Base-by-base conservation (phyloP, 53 echinoderm and acorn worm species). In the Echinarachnius parma region DNA sequence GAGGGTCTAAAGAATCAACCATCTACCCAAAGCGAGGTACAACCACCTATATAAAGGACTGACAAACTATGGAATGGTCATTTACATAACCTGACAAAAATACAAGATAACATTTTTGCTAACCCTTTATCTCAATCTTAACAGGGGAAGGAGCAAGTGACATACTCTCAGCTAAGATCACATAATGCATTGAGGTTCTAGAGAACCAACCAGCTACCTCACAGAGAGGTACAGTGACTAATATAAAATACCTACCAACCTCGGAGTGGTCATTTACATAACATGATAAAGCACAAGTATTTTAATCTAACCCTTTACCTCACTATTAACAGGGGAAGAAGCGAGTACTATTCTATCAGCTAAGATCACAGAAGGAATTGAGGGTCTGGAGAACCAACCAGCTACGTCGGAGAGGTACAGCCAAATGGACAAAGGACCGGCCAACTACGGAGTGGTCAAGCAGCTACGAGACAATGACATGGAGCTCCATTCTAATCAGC, bases 391-490 rank as follows among this genome's bases (percentile, higher is more conserved):
- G 31, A 66, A 86, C 18, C 93, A 89, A 31, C 72, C 65, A 1
- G 60, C 63, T 31, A 62, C 83, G 13, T 67, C 86, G 7, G 86
- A 87, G 48, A 86, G 64, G 21, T 93, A 89, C 59, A 79, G 80
- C 46, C 77, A 66, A 26, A 53, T 93, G 1, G 93, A 93, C 1
- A 77, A 80, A 28, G 79, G 78, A 1, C 88, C 82, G 3, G 86
- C 89, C 21, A 86, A 82, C 18, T 93, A 89, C 71, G 89, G 93
- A 9, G 83, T 93, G 1, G 93, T 77, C 50, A 89, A 93, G 76
- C 86, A 76, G 48, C 60, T 89, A 15, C 64, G 89, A 71, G 93
- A 93, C 47, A 89, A 86, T 39, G 93, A 93, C 32, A 78, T 89
- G 35, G 93, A 89, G 54, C 59, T 93, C 13, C 93, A 93, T 53